Evolutionary conservation across 2,113 vertebrate genomes (phyloP).

Genomic region (Gadus macrocephalus): DNA sequence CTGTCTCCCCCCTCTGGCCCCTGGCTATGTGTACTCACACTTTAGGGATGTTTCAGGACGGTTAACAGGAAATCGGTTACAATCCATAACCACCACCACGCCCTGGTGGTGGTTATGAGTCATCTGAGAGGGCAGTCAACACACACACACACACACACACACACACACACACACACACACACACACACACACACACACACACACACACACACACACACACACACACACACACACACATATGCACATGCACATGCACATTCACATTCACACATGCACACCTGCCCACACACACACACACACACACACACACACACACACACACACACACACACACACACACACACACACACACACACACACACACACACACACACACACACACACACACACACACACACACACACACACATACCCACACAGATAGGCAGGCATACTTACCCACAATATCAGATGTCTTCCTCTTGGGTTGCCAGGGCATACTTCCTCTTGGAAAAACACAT

Average conservation of each 20-base stretch:
- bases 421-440: background rate
- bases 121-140: constrained; percentile 37
- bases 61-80: constrained; percentile 36
- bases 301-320: background rate
- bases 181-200: background rate
- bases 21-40: constrained; percentile 34
- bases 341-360: background rate
- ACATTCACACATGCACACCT: background rate
- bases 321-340: constrained; percentile 1
- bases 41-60: constrained; percentile 37
- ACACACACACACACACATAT: background rate
- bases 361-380: too few relatives aligned
- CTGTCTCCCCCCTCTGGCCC: constrained; percentile 4
- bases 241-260: background rate
- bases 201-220: background rate
- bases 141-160: background rate
- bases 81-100: constrained; percentile 35
- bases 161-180: constrained; percentile 10
- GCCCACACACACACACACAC: background rate
- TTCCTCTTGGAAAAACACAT: constrained; percentile 47
- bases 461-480: constrained; percentile 16
- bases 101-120: constrained; percentile 54
- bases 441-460: constrained; percentile 17
- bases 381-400: background rate
- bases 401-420: background rate